These are phyloP conservation scores for Burhinus oedicnemus DNA, from an alignment of 2,113 vertebrate genomes.

Conservation along the genomic window DNA sequence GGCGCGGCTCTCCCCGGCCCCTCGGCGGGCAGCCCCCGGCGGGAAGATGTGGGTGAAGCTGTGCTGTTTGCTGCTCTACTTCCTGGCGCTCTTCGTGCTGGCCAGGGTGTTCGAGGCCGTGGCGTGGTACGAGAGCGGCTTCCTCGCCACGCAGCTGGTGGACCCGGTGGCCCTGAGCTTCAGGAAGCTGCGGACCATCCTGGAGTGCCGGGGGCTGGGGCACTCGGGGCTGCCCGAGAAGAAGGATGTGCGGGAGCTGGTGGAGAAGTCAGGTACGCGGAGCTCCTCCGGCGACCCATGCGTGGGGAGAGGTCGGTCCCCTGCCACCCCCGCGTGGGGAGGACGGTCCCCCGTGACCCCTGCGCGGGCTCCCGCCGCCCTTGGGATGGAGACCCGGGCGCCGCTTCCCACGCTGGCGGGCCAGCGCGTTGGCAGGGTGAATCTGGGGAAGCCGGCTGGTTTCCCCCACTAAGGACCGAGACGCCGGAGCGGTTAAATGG, in stretches of 20 bases:
- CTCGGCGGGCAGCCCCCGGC: neutral
- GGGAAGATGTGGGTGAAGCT: conserved; percentile 94
- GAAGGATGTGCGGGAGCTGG: conserved; percentile 90
- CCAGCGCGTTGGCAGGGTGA: neutral
- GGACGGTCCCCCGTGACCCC: neutral
- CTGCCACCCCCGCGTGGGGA: neutral
- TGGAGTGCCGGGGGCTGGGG: conserved; percentile 91
- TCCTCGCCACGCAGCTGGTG: conserved; percentile 92
- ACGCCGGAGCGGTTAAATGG: neutral
- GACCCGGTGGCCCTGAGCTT: conserved; percentile 93
- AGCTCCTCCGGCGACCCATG: neutral
- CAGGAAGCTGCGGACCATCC: conserved; percentile 90
- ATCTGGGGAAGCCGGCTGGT: neutral
- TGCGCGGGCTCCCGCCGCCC: neutral
- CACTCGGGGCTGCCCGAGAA: conserved; percentile 91
- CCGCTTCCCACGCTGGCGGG: neutral
- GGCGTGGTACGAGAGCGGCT: conserved; percentile 94
- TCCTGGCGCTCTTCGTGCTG: conserved; percentile 89
- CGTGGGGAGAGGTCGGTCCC: neutral
- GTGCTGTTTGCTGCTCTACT: conserved; percentile 92
- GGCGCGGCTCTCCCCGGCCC: neutral
- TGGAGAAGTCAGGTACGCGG: conserved; percentile 89
- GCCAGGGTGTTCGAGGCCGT: conserved; percentile 93
- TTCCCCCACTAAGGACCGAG: neutral
- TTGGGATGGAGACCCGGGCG: neutral